Evolutionary conservation across 2,888 invertebrate species (phyloP).

Genomic region (Apocheima hispidaria): DNA sequence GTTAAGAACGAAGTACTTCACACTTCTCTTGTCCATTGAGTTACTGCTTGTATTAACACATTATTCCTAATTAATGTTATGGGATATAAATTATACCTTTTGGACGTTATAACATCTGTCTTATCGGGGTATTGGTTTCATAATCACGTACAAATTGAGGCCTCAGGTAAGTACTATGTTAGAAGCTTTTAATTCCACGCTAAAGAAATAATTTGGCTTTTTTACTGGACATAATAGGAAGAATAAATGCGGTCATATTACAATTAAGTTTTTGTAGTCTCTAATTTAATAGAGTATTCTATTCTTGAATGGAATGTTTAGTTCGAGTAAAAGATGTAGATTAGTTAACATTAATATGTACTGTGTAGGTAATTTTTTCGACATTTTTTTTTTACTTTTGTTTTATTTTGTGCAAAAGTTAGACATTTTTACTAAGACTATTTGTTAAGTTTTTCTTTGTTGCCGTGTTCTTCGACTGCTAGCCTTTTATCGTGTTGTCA

Average conservation of each 20-base stretch:
- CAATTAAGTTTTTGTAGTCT: slow-evolving; percentile 10
- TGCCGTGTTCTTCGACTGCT: too few species aligned
- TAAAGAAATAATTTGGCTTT: slow-evolving; percentile 38
- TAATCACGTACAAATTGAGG: slow-evolving; percentile 65
- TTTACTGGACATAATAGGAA: slow-evolving; percentile 27
- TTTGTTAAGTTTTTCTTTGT: too few species aligned
- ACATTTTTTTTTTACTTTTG: too few species aligned
- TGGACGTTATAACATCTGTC: slow-evolving; percentile 55
- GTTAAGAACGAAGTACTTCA: too few species aligned
- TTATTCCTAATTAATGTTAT: slow-evolving; percentile 47
- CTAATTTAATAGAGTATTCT: slow-evolving; percentile 10
- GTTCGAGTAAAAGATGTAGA: not conserved
- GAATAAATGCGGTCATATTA: not conserved
- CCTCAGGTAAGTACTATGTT: slow-evolving; percentile 41
- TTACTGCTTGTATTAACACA: slow-evolving; percentile 21
- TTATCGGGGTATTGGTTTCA: slow-evolving; percentile 60
- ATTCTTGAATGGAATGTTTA: slow-evolving; percentile 6
- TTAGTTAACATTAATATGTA: not conserved
- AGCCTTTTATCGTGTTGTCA: too few species aligned
- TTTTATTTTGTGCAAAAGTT: too few species aligned
- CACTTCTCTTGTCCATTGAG: too few species aligned
- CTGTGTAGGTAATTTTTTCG: not conserved
- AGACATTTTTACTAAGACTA: too few species aligned
- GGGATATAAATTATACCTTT: slow-evolving; percentile 66
- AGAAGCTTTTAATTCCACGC: slow-evolving; percentile 40